Percentiles rank a stretch among this genome's conserved stretches.
phyloP scores from a whole-genome alignment of 2,888 invertebrate genomes.

The Trichopoda pennipes region DNA sequence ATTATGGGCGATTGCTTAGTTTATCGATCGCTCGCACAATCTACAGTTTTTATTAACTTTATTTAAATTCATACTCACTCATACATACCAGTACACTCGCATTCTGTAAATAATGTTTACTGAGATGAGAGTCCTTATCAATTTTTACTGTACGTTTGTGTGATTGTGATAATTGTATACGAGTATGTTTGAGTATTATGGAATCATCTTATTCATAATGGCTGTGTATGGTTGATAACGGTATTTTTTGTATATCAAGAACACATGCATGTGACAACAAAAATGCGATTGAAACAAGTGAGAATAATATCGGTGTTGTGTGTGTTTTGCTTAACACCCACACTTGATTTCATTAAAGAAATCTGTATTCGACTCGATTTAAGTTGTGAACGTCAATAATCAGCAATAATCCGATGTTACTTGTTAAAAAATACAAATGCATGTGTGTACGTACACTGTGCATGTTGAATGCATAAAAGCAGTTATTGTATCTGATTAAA shows the following conservation, averaged over 20 bases:
- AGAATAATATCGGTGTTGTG: background rate
- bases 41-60: conserved; percentile 24
- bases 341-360: background rate
- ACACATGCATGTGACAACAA: background rate
- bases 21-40: conserved; percentile 27
- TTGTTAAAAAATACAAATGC: background rate
- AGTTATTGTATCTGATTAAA: too few relatives aligned
- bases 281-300: conserved; percentile 22
- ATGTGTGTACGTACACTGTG: too few relatives aligned
- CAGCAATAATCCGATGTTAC: background rate
- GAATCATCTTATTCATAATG: conserved; percentile 40
- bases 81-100: background rate
- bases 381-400: conserved; percentile 2
- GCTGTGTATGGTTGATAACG: conserved; percentile 50
- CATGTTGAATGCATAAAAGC: too few relatives aligned
- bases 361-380: conserved; percentile 4
- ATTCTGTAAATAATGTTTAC: conserved; percentile 3
- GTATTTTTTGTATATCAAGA: conserved; percentile 37
- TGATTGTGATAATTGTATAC: conserved; percentile 29
- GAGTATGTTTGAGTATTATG: conserved; percentile 30
- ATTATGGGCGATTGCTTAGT: background rate
- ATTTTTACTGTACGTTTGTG: conserved; percentile 10
- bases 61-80: background rate
- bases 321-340: conserved; percentile 37
- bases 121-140: conserved; percentile 57